Evolutionary conservation across 2,797 vertebrate species (phyloP), one percentile per base, ranked within the genome.

Genomic region (Tangara arthus): DNA sequence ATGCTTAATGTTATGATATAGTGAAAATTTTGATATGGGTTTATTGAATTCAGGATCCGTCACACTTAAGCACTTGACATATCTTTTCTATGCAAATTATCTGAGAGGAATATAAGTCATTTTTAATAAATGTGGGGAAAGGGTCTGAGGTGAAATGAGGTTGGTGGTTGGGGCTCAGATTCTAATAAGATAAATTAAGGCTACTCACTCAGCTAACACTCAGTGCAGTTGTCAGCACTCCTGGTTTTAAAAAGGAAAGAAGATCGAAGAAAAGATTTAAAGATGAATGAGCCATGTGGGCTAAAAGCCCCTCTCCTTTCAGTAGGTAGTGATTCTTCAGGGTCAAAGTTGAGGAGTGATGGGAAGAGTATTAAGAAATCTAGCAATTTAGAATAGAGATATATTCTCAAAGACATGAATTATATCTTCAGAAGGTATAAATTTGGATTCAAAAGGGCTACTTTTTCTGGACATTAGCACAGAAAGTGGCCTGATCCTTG

Each of bases 361-460:
- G 84, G 75, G 93, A 91, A 97, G 94, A 94, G 94, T 97, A 96
- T 97, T 97, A 97, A 97, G 97, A 97, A 97, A 98, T 97, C 77
- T 88, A 85, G 90, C 92, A 80, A 96, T 95, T 97, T 97, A 89
- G 79, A 94, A 94, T 94, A 77, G 90, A 96, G 90, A 96, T 96
- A 95, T 96, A 96, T 93, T 83, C 82, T 96, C 69, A 46, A 11
- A 88, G 92, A 64, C 88, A 88, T 95, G 96, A 97, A 97, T 97
- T 94, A 91, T 80, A 94, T 89, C 89, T 95, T 94, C 83, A 83
- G 82, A 82, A 96, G 92, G 34, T 57, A 84, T 92, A 90, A 95
- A 92, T 68, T 57, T 59, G 14, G 14, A 71, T 90, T 85, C 23
- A 66, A 53, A 90, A 41, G 9, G 17, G 7, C 11, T 79, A 11